Evolutionary conservation across 2,797 vertebrate genomes (phyloP), one percentile per base, ranked within the genome.

Genomic region (Spea hammondii): DNA sequence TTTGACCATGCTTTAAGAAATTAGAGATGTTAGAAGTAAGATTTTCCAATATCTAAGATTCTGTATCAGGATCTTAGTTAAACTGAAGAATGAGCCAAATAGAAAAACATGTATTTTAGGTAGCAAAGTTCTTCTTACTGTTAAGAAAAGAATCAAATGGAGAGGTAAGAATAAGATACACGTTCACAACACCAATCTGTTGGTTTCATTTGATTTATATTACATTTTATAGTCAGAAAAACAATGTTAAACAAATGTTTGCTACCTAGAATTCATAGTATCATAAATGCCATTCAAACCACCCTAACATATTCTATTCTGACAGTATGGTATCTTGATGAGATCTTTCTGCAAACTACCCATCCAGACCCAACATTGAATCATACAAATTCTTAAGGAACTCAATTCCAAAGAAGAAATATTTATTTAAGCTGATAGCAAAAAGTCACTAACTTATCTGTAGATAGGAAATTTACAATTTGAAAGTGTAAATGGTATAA

Each of bases 381-480:
- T 83, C 77, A 76, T n/a, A 83, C 75, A 84, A 66, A 78, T 9
- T 50, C 65, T 85, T 81, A 83, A n/a, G 66, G 49, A 81, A 83
- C 68, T 85, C 80, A 80, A 75, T 86, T 64, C 70, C 70, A 86
- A 4, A 78, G 68, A 62, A 32, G 46, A 84, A 83, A 82, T 81
- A 79, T 85, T 81, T 79, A 78, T 78, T 86, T 57, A 79, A 80
- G 81, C 71, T 69, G 65, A 83, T 5, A 84, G 45, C 62, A 85
- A 46, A 82, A 83, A 67, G 79, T 45, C 64, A 79, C 51, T 48
- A 47, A 65, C 55, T 84, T 73, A 59, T 78, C 53, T 85, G 44
- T 60, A 45, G 8, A 74, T 65, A 74, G 12, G 67, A 83, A 70
- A 72, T 73, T 75, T 83, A 46, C 65, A 70, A 79, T 80, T 72